Percentiles rank a stretch among this genome's conserved stretches.
These are phyloP conservation scores for Menidia menidia DNA, from an alignment of 2,797 vertebrate genomes.

Conservation along the genomic window DNA sequence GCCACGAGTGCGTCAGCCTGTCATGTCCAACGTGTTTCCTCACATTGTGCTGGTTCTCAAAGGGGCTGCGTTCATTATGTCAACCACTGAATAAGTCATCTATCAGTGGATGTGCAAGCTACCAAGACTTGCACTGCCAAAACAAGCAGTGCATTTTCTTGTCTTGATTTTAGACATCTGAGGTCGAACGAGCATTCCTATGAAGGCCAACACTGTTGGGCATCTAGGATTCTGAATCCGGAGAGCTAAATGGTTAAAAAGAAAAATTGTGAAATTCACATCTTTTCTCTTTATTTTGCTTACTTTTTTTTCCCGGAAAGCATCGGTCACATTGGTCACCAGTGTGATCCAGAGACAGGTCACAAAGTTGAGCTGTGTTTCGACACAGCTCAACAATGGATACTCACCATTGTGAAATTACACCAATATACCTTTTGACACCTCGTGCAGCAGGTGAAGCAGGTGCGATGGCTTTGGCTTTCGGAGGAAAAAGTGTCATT, in stretches of 20 bases:
- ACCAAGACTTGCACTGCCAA: slow-evolving; percentile 1
- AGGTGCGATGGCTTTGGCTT: background rate
- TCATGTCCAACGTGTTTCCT: slow-evolving; percentile 74
- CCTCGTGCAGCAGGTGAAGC: no score
- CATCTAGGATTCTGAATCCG: no score
- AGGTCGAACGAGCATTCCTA: background rate
- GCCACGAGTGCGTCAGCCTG: slow-evolving; percentile 64
- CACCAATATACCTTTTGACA: background rate
- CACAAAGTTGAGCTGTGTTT: no score
- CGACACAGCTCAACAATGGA: no score
- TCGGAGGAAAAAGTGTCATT: background rate
- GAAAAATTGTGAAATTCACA: no score
- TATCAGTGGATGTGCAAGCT: background rate
- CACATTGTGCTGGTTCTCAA: slow-evolving; percentile 69
- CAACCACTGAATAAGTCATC: slow-evolving; percentile 39
- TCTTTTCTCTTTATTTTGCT: no score
- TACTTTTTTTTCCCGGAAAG: no score
- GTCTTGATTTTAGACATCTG: background rate
- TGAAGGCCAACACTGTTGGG: no score
- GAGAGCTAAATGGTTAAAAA: no score
- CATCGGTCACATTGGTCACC: background rate
- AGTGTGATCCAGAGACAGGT: background rate
- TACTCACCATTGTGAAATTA: no score
- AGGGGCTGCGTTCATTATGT: slow-evolving; percentile 22
- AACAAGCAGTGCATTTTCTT: slow-evolving; percentile 2